Evolutionary conservation across 2,888 invertebrate genomes (phyloP).

Genomic region (Scaptodrosophila latifasciaeformis): DNA sequence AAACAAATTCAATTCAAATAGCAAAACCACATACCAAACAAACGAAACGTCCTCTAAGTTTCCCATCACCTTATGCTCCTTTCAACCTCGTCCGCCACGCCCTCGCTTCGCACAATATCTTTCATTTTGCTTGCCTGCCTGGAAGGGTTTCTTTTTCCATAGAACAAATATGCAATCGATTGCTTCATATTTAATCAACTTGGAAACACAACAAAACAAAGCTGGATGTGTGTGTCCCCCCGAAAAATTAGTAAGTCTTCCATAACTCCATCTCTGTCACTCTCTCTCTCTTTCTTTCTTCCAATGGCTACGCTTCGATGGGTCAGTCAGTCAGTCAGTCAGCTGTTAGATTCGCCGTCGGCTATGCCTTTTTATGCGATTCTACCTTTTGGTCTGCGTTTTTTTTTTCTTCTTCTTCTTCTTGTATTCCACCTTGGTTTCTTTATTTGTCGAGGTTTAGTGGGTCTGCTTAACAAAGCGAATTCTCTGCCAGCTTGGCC

Average conservation of each 20-base stretch:
- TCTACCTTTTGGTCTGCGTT: constrained; percentile 22
- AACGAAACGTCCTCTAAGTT: no score
- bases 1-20: constrained; percentile 26
- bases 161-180: constrained; percentile 37
- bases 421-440: not conserved
- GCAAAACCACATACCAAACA: not conserved
- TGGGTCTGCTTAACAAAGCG: constrained; percentile 24
- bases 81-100: no score
- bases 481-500: constrained; percentile 2
- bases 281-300: constrained; percentile 1
- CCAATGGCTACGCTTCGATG: not conserved
- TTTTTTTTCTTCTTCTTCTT: constrained; percentile 17
- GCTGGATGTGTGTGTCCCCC: constrained; percentile 14
- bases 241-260: constrained; percentile 56
- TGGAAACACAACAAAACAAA: constrained; percentile 11
- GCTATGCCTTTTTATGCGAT: constrained; percentile 59
- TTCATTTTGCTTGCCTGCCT: no score
- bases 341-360: no score
- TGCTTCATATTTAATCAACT: constrained; percentile 59
- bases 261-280: constrained; percentile 21
- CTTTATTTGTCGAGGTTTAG: constrained; percentile 4
- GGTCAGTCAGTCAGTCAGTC: constrained; percentile 56
- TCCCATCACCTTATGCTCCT: no score
- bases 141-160: no score
- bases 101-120: no score